A percentile compares a stretch with the other conserved stretches of the same genome.
Conservation (phyloP, 2,113 vertebrate genomes). For the Dryoscopus gambensis region DNA sequence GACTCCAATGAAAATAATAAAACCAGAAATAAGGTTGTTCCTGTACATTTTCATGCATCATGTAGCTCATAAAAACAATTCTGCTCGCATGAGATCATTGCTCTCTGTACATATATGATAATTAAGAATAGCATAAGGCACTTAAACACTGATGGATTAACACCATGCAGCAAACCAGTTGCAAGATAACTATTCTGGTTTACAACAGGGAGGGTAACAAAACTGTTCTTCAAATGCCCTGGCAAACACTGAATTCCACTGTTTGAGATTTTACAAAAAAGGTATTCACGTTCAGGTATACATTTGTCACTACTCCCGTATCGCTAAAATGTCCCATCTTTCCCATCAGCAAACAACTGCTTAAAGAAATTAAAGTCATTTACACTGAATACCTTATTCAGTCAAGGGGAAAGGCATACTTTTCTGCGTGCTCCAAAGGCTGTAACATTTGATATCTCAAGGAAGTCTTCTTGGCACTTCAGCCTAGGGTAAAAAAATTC, state of each 20-base stretch:
- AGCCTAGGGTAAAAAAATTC: not conserved
- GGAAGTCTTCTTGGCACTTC: not conserved
- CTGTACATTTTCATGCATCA: not conserved
- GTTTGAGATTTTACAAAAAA: not conserved
- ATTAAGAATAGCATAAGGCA: not conserved
- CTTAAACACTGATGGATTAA: not conserved
- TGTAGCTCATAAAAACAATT: not conserved
- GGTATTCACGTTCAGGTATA: accelerated
- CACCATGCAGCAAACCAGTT: not conserved
- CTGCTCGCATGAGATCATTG: not conserved
- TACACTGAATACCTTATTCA: not conserved
- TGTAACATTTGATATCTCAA: not conserved
- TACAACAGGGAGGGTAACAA: not conserved
- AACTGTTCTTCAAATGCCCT: not conserved
- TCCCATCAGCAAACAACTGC: not conserved
- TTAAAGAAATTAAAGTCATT: not conserved
- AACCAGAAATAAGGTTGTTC: not conserved
- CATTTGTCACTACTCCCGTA: not conserved
- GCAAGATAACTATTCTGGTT: not conserved
- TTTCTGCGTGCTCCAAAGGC: not conserved
- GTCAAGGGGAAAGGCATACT: not conserved
- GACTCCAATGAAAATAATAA: not conserved
- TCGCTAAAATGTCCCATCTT: not conserved
- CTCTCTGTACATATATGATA: not conserved
- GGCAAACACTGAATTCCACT: not conserved